phyloP scores from a whole-genome alignment of 2,113 vertebrate species.

The Eurystomus gularis region DNA sequence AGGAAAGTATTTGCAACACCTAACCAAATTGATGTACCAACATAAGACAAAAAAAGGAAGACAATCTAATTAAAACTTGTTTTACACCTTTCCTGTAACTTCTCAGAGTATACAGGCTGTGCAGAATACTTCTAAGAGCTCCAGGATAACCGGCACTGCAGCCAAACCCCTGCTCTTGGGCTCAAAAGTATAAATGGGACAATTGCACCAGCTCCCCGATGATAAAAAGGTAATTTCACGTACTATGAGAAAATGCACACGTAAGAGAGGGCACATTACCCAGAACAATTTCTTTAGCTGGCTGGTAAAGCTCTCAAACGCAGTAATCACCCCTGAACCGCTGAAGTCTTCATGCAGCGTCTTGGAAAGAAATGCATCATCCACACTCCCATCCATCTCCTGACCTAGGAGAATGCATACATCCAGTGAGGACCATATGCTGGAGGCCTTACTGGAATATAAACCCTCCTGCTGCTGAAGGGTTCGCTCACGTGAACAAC shows the following conservation, averaged over 20 bases:
- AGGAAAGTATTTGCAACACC: neutral
- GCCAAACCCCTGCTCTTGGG: neutral
- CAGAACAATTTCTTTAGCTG: constrained; percentile 76
- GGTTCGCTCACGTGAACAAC: neutral
- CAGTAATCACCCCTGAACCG: constrained; percentile 61
- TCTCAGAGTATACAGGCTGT: neutral
- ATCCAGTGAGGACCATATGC: neutral
- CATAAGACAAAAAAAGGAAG: neutral
- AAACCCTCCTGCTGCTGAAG: neutral
- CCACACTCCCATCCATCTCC: neutral
- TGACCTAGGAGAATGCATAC: neutral
- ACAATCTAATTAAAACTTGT: neutral
- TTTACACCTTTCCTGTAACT: neutral
- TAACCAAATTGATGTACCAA: neutral
- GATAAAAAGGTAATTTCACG: neutral
- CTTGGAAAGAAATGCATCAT: neutral
- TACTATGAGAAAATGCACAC: neutral
- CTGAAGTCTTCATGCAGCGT: neutral
- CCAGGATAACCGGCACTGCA: neutral
- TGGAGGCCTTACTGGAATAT: neutral
- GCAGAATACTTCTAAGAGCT: neutral
- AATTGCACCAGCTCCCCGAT: neutral
- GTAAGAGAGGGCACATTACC: constrained; percentile 55
- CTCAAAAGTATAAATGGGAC: neutral
- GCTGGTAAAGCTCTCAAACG: constrained; percentile 77